Evolutionary conservation across 2,888 invertebrate species (phyloP).

Genomic region (Sarcophaga caerulescens): DNA sequence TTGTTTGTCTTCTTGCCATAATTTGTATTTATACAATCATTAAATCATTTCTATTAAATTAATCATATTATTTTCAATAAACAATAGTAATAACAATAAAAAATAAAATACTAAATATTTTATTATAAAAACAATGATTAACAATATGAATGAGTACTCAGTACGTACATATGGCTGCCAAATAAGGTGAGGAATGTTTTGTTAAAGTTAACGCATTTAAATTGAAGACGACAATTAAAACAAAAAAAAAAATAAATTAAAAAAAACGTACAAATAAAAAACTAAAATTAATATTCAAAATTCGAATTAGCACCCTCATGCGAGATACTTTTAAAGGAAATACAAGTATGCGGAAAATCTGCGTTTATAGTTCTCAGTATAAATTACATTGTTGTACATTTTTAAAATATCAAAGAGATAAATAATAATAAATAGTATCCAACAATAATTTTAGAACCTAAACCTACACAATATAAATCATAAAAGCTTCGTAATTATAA

Average conservation of each 20-base stretch:
- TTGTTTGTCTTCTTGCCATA: constrained; percentile 43
- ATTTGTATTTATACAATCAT: constrained; percentile 34
- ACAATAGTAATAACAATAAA: constrained; percentile 12
- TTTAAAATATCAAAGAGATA: no score
- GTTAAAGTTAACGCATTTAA: neutral
- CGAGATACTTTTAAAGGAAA: constrained; percentile 48
- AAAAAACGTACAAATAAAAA: constrained; percentile 18
- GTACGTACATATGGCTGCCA: neutral
- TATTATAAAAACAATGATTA: constrained; percentile 48
- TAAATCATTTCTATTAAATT: constrained; percentile 39
- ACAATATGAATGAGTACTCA: constrained; percentile 12
- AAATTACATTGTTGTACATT: no score
- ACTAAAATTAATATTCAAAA: constrained; percentile 44
- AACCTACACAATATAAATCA: no score
- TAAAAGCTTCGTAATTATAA: no score
- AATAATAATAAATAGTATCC: no score
- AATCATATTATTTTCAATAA: constrained; percentile 24
- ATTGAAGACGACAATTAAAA: neutral
- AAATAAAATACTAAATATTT: neutral
- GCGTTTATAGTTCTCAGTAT: neutral
- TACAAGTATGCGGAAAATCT: constrained; percentile 41
- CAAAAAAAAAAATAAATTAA: neutral
- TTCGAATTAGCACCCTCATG: constrained; percentile 46
- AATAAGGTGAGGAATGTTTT: constrained; percentile 56
- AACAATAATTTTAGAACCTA: no score